Base-by-base conservation (phyloP, 2,888 invertebrate species). In the Stenurella melanura region DNA sequence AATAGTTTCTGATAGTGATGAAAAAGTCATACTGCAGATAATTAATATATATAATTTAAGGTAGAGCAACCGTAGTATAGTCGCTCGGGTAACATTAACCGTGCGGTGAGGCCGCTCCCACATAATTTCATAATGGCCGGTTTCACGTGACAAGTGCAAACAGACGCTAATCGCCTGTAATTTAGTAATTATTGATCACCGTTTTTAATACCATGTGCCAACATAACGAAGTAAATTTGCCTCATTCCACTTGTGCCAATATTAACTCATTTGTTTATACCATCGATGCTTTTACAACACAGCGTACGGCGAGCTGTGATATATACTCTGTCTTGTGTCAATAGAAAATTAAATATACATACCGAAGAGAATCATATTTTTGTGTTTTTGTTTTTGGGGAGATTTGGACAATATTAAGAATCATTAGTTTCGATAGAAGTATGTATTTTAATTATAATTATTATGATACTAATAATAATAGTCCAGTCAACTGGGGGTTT, bases 91-190 rank as follows among this genome's bases (percentile, higher is more conserved):
- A 74, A 79, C 80, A 81, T 81, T 81, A 81, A 74, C 78, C 56
- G 74, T 72, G 76, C 73, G 78, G 75, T 74, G 71, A 58, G 73
- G 84, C 86, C 88, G 87, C 88, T 86, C 88, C 88, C 86, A 87
- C 86, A 86, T 88, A 88, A 88, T 88, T 88, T 87, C 87, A 85
- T 88, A 88, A 88, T 88, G 87, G 88, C 81, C 85, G 87, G 87
- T 88, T 88, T 88, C 87, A 87, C 87, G 87, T 88, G 87, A 87
- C 88, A 87, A 88, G 87, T 87, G 87, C 87, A 88, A 88, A 88
- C 88, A 88, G 84, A 86, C 87, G 84, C 86, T 88, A 88, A 88
- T 88, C 88, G 88, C 85, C 82, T 84, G 85, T 88, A 88, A 88
- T 88, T 88, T 86, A 87, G 84, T 88, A 87, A 87, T 87, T 88